These are phyloP conservation scores for Chirona hameri DNA, from an alignment of 2,888 invertebrate genomes.

Conservation along the genomic window DNA sequence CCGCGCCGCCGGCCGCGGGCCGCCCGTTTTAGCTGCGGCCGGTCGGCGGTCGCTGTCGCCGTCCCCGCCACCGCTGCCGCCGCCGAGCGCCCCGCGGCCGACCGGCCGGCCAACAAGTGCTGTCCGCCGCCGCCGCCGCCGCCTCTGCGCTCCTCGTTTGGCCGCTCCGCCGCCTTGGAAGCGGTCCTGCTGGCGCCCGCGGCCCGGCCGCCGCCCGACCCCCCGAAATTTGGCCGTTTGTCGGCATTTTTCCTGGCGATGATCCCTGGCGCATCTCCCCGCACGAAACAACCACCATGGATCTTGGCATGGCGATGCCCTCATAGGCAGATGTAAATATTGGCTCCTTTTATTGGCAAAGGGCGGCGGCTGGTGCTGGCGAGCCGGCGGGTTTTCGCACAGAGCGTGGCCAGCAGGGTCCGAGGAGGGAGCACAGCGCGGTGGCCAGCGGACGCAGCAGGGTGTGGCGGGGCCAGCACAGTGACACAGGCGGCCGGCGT, in stretches of 20 bases:
- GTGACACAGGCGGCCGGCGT: too few relatives aligned
- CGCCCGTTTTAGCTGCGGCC: neutral
- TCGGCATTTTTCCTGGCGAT: constrained; percentile 27
- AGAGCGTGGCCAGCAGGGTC: neutral
- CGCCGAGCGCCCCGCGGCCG: neutral
- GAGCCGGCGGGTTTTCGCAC: neutral
- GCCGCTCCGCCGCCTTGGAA: neutral
- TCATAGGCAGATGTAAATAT: constrained; percentile 29
- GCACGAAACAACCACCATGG: constrained; percentile 23
- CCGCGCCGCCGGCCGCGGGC: neutral
- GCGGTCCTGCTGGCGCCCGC: constrained; percentile 13
- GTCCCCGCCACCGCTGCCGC: neutral
- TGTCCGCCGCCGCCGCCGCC: neutral
- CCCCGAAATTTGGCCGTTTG: constrained; percentile 13
- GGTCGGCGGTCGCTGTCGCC: neutral
- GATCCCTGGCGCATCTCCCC: constrained; percentile 28
- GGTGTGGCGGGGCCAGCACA: neutral
- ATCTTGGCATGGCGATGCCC: constrained; percentile 28
- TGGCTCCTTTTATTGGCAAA: constrained; percentile 27
- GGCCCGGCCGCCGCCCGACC: neutral
- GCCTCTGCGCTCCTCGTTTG: neutral
- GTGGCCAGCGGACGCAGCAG: neutral
- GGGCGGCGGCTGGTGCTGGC: neutral
- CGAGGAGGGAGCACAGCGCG: neutral
- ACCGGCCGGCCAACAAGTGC: constrained; percentile 4